Evolutionary conservation across 2,113 vertebrate species (phyloP).

Genomic region (Scophthalmus maximus): DNA sequence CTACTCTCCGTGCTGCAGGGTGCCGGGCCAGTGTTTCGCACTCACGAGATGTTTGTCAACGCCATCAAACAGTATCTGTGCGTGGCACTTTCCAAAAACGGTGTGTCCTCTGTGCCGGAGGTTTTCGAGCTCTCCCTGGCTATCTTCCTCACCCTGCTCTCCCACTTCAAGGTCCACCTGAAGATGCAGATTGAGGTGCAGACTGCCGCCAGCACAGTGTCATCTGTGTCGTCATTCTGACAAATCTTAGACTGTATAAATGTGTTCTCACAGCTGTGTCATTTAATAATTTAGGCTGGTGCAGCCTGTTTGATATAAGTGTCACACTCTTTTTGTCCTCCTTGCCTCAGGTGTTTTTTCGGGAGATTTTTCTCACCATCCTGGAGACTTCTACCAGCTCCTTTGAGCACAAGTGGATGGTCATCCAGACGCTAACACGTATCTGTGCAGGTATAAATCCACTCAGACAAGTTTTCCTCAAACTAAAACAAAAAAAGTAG

Average conservation of each 20-base stretch:
- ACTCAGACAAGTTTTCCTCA: not conserved
- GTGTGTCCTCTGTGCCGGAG: constrained; percentile 97
- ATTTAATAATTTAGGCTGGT: not conserved
- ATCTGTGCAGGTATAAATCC: constrained; percentile 94
- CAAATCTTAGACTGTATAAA: too few relatives aligned
- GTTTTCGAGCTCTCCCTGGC: constrained; percentile 98
- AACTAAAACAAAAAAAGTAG: too few relatives aligned
- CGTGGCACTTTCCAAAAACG: constrained; percentile 96
- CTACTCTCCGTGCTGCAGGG: constrained; percentile 95
- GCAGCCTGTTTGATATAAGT: too few relatives aligned
- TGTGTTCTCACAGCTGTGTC: not conserved
- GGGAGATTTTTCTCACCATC: constrained; percentile 98
- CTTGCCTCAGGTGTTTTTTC: constrained; percentile 91
- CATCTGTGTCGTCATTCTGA: not conserved
- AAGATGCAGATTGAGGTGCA: constrained; percentile 99
- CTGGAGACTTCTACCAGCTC: constrained; percentile 97
- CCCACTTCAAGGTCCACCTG: constrained; percentile 97
- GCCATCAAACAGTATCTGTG: constrained; percentile 99
- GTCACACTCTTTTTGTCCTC: not conserved
- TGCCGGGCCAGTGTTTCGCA: constrained; percentile 94
- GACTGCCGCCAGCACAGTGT: not conserved
- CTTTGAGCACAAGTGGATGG: constrained; percentile 99
- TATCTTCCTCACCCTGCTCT: constrained; percentile 96
- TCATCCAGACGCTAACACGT: constrained; percentile 97
- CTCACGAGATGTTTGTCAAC: constrained; percentile 98